Percentiles rank a stretch among this genome's conserved stretches.
These are phyloP conservation scores for Urocynchramus pylzowi DNA, from an alignment of 2,113 vertebrate species.

Conservation along the genomic window DNA sequence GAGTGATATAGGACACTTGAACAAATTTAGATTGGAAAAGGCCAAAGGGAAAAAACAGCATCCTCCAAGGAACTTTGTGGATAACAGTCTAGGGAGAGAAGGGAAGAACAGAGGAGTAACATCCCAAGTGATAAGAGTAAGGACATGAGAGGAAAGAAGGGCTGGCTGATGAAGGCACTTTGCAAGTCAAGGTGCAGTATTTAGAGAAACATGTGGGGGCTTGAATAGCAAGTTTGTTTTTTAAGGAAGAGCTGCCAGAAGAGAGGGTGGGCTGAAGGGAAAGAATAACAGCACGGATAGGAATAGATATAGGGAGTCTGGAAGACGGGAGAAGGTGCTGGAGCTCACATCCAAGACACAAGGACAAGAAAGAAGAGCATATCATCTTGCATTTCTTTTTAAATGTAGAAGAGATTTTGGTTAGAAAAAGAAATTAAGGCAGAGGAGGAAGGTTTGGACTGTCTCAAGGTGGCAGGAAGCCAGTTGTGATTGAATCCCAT, in stretches of 20 bases:
- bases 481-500: background rate
- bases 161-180: background rate
- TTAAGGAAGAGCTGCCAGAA: constrained; percentile 14
- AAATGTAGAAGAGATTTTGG: background rate
- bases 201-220: background rate
- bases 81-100: background rate
- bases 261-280: background rate
- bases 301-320: background rate
- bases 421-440: constrained; percentile 6
- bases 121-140: background rate
- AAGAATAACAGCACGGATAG: constrained; percentile 3
- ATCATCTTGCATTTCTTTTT: background rate
- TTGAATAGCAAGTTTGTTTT: constrained; percentile 2
- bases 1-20: background rate
- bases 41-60: background rate
- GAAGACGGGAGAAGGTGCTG: background rate
- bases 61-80: background rate
- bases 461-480: constrained; percentile 40
- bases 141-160: background rate
- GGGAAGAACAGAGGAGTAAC: background rate
- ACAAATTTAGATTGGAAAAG: background rate
- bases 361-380: background rate
- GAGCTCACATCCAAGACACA: background rate
- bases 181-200: constrained; percentile 17
- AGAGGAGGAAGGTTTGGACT: background rate